phyloP scores from a whole-genome alignment of 2,113 vertebrate genomes.

The Fregetta grallaria region DNA sequence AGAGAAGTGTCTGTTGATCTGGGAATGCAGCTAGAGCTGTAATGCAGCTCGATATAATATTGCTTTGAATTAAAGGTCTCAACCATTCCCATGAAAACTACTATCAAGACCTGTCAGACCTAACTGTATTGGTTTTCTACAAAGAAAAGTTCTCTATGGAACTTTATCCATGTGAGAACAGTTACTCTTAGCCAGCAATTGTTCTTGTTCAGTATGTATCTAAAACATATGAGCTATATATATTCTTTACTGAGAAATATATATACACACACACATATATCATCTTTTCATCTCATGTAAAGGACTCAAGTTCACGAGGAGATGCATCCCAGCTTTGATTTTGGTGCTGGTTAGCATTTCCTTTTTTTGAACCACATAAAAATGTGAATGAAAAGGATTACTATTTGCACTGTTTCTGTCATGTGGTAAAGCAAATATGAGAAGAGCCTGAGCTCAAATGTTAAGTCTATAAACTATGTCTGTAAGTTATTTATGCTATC shows the following conservation, averaged over 20 bases:
- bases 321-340: background rate
- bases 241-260: background rate
- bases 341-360: background rate
- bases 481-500: background rate
- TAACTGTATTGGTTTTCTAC: background rate
- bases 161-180: background rate
- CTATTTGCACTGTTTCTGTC: background rate
- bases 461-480: background rate
- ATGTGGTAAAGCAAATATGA: background rate
- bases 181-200: background rate
- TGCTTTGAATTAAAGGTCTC: constrained; percentile 14
- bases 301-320: background rate
- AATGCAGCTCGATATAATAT: background rate
- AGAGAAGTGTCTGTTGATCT: background rate
- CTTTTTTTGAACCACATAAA: background rate
- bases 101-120: background rate
- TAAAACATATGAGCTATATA: background rate
- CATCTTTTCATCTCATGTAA: background rate
- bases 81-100: background rate
- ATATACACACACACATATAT: rapidly evolving
- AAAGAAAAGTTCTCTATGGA: background rate
- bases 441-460: background rate
- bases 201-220: background rate
- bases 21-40: background rate
- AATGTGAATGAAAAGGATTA: no score